Evolutionary conservation across 1,140 invertebrate species (phyloP), one percentile per base, ranked within the genome.

Genomic region (Drosophila neocordata): DNA sequence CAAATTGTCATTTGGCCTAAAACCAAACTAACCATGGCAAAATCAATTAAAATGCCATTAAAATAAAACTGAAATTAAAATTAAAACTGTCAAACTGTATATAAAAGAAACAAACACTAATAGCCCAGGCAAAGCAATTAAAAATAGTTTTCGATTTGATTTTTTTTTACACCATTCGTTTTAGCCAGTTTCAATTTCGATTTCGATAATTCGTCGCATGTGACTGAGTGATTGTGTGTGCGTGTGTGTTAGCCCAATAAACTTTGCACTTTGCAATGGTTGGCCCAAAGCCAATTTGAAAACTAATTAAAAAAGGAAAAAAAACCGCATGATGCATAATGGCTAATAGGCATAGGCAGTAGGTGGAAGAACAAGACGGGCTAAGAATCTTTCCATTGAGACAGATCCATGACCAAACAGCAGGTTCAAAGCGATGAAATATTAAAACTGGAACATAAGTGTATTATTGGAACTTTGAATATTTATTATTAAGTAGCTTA

Each of bases 141-240:
- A 48, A 48, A 48, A 48, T 48, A 48, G 41, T 48, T 48, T 48
- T 48, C 15, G 20, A 48, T 87, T 67, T 87, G 87, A 87, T 81
- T 73, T 62, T 41, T 69, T 62, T 55, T 34, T 31, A 4, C 56
- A 34, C 61, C 61, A 60, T 57, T 53, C 13, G 41, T 44, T 73
- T 64, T 69, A 53, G 67, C 62, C 68, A 81, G 77, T 80, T 80
- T 85, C 51, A 70, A 64, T 73, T 85, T 80, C 81, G 65, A 59
- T 73, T 67, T 71, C 31, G 48, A 34, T 34, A 12, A 44, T 57
- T 77, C 18, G 1, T 48, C 18, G 7, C 1, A 5, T 13, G n/a
- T 13, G n/a, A 13, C n/a, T 13, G 38, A 13, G n/a, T 13, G n/a
- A n/a, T n/a, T 24, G 41, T 44, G 41, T 15, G 13, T 8, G 15